A percentile compares a stretch with the other conserved stretches of the same genome.
phyloP scores from a whole-genome alignment of 2,797 vertebrate species.

The Ctenopoma multispine region DNA sequence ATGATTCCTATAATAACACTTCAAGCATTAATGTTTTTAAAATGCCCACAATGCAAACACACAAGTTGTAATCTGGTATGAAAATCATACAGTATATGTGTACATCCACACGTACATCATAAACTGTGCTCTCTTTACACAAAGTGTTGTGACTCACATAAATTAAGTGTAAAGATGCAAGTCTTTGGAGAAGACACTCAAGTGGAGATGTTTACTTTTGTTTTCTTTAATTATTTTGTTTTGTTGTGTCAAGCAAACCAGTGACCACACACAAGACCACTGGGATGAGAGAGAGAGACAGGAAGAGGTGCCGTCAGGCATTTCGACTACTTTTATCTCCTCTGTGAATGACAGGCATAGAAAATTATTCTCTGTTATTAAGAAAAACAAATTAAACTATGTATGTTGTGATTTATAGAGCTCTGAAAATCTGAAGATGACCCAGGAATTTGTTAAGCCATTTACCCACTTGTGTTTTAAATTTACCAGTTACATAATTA shows the following conservation, averaged over 20 bases:
- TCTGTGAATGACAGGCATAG: slow-evolving; percentile 41
- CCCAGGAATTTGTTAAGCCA: background rate
- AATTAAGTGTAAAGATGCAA: slow-evolving; percentile 35
- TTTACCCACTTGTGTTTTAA: background rate
- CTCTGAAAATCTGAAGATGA: slow-evolving; percentile 14
- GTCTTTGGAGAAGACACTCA: slow-evolving; percentile 33
- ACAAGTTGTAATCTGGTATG: too few species aligned
- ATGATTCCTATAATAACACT: too few species aligned
- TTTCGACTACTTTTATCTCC: slow-evolving; percentile 44
- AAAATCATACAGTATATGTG: too few species aligned
- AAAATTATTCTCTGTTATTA: too few species aligned
- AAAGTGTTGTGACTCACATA: slow-evolving; percentile 20
- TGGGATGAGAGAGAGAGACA: slow-evolving; percentile 36
- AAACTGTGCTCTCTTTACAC: slow-evolving; percentile 4
- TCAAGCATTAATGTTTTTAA: too few species aligned
- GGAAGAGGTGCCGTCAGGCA: slow-evolving; percentile 50
- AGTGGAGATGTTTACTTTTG: slow-evolving; percentile 41
- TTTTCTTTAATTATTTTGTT: slow-evolving; percentile 50
- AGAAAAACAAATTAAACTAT: slow-evolving; percentile 36
- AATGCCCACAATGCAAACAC: too few species aligned
- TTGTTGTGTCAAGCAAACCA: slow-evolving; percentile 62
- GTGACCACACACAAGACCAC: slow-evolving; percentile 33
- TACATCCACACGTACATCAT: slow-evolving; percentile 24
- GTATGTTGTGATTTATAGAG: slow-evolving; percentile 35
- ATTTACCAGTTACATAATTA: background rate